Base-by-base conservation (phyloP, 2,888 invertebrate genomes). In the Hydroisotoma schaefferi region DNA sequence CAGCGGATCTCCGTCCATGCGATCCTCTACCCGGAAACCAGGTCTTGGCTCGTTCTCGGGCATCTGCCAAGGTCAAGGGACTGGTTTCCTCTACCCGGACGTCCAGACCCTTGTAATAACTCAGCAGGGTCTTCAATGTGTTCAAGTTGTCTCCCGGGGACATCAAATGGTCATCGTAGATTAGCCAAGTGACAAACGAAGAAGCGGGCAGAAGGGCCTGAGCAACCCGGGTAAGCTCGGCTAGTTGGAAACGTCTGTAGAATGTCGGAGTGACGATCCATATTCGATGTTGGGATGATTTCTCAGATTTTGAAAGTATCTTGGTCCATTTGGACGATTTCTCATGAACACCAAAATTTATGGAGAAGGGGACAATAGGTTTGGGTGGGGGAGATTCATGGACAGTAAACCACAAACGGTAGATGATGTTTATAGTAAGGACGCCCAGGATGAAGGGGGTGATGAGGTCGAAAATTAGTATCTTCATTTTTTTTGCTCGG, bases 211-310 rank as follows among this genome's bases (percentile, higher is more conserved):
- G 82, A 51, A 88, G 77, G 0, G 87, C 87, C 69, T 88, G 84
- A 0, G 84, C 82, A 67, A 88, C 77, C 63, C 87, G 78, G 38
- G 87, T 89, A 60, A 90, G 77, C 75, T 90, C 90, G 5, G 90
- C 85, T 25, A 53, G 59, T 29, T 63, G 63, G 25, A 33, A 43
- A 12, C 54, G 57, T 25, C 51, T 52, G 12, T 56, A n/a, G 51
- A 49, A 60, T 1, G 63, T 63, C 20, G 63, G 63, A 18, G 59
- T 63, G 18, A 59, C 57, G 10, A 63, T 58, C 56, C 56, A 59
- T 4, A 63, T 57, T 23, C 4, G 5, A 6, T 40, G 8, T 33
- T 33, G 8, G n/a, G n/a, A n/a, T 33, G 33, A 8, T 33, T 33
- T 15, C 15, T 33, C 8, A 33, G 33, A 33, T 8, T 10, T 33